Conservation (phyloP, 2,113 vertebrate genomes). For the Nerophis ophidion region DNA sequence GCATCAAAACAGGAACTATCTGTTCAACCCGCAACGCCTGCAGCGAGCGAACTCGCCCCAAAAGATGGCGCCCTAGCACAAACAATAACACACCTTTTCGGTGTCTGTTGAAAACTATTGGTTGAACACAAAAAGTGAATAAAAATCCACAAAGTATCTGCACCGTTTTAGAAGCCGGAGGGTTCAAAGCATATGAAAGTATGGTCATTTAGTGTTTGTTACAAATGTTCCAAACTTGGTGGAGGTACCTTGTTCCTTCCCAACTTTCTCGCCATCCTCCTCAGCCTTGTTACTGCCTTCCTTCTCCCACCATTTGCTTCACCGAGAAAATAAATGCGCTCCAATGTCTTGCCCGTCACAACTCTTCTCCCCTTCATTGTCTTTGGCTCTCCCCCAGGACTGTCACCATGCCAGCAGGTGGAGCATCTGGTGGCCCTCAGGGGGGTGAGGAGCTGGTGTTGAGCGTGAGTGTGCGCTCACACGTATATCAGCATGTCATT, state of each 20-base stretch:
- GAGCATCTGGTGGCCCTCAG: slow-evolving; percentile 10
- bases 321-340: slow-evolving; percentile 25
- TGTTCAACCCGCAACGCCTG: too few relatives aligned
- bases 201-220: too few relatives aligned
- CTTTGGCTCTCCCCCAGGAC: slow-evolving; percentile 9
- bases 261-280: slow-evolving; percentile 4
- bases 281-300: slow-evolving; percentile 33
- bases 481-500: slow-evolving; percentile 1
- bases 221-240: neutral
- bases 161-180: too few relatives aligned
- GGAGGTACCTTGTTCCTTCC: slow-evolving; percentile 7
- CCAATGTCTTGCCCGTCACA: slow-evolving; percentile 8
- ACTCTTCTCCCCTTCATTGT: slow-evolving; percentile 18
- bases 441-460: neutral
- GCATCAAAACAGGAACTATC: too few relatives aligned
- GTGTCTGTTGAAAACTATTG: too few relatives aligned
- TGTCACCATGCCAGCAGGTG: slow-evolving; percentile 19
- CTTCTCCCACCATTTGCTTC: slow-evolving; percentile 14
- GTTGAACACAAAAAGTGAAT: too few relatives aligned
- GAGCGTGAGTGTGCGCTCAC: neutral
- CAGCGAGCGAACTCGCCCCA: too few relatives aligned
- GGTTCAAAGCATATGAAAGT: neutral
- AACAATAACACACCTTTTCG: too few relatives aligned
- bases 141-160: too few relatives aligned
- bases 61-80: too few relatives aligned